phyloP scores from a whole-genome alignment of 1,140 invertebrate genomes.

The Drosophila varians region DNA sequence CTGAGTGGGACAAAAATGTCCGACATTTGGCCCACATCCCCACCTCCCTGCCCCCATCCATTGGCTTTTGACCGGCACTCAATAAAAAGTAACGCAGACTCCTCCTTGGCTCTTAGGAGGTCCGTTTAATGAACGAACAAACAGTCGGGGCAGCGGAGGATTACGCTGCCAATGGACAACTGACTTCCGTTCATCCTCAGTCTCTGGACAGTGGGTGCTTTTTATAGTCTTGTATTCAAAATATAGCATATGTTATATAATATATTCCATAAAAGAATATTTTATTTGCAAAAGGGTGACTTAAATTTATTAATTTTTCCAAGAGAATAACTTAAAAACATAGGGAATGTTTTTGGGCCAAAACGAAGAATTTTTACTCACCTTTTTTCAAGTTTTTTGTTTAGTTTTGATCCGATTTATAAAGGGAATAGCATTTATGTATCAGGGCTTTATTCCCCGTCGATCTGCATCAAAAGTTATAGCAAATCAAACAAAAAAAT shows the following conservation, averaged over 20 bases:
- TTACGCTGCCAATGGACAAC: conserved; percentile 64
- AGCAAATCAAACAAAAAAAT: too few relatives aligned
- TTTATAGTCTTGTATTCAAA: not conserved
- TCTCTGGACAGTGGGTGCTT: not conserved
- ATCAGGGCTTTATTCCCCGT: too few relatives aligned
- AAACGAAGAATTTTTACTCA: too few relatives aligned
- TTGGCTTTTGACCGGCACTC: conserved; percentile 38
- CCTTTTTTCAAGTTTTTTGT: too few relatives aligned
- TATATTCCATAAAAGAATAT: too few relatives aligned
- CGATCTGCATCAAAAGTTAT: too few relatives aligned
- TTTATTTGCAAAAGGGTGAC: too few relatives aligned
- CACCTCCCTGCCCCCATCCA: not conserved
- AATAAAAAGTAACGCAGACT: conserved; percentile 53
- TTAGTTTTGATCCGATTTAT: too few relatives aligned
- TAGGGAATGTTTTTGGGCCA: too few relatives aligned
- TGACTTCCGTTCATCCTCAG: conserved; percentile 17
- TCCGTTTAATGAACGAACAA: conserved; percentile 73
- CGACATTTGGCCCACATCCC: conserved; percentile 41
- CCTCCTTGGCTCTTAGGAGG: conserved; percentile 26
- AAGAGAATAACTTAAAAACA: too few relatives aligned
- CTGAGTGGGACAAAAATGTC: conserved; percentile 13
- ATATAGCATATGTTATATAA: not conserved
- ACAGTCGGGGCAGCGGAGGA: conserved; percentile 60
- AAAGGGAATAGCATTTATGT: too few relatives aligned
- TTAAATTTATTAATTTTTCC: too few relatives aligned